phyloP scores from a whole-genome alignment of 2,888 invertebrate genomes.

The Formica aserva region DNA sequence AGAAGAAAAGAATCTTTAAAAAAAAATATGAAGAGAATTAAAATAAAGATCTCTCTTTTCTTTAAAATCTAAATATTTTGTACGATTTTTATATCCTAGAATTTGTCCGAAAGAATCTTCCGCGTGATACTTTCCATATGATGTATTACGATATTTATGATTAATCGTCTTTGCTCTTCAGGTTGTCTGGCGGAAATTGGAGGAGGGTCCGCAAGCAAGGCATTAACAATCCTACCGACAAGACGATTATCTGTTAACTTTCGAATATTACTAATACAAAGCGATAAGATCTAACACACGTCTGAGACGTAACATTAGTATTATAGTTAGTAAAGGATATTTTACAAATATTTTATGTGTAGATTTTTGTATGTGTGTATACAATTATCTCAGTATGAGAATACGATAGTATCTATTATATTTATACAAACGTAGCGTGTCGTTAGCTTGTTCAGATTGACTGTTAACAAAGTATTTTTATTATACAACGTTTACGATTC shows the following conservation, averaged over 20 bases:
- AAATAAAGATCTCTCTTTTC: neutral
- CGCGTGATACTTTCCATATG: neutral
- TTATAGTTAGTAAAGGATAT: slow-evolving; percentile 67
- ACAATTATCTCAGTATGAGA: slow-evolving; percentile 65
- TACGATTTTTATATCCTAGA: neutral
- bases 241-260: slow-evolving; percentile 39
- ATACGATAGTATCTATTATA: slow-evolving; percentile 69
- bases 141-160: neutral
- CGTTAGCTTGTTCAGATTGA: slow-evolving; percentile 75
- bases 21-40: neutral
- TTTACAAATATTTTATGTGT: slow-evolving; percentile 65
- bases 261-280: slow-evolving; percentile 48
- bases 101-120: neutral
- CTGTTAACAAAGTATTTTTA: slow-evolving; percentile 82
- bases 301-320: slow-evolving; percentile 63
- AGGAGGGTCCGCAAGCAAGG: slow-evolving; percentile 91
- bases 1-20: neutral
- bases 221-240: slow-evolving; percentile 73
- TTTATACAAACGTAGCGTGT: slow-evolving; percentile 78
- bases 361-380: slow-evolving; percentile 65
- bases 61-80: neutral
- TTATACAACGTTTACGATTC: slow-evolving; percentile 66
- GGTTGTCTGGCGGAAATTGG: slow-evolving; percentile 96
- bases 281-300: slow-evolving; percentile 17
- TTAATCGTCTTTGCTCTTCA: slow-evolving; percentile 79